Evolutionary conservation across 2,797 vertebrate genomes (phyloP).

Genomic region (Scolopax rusticola): DNA sequence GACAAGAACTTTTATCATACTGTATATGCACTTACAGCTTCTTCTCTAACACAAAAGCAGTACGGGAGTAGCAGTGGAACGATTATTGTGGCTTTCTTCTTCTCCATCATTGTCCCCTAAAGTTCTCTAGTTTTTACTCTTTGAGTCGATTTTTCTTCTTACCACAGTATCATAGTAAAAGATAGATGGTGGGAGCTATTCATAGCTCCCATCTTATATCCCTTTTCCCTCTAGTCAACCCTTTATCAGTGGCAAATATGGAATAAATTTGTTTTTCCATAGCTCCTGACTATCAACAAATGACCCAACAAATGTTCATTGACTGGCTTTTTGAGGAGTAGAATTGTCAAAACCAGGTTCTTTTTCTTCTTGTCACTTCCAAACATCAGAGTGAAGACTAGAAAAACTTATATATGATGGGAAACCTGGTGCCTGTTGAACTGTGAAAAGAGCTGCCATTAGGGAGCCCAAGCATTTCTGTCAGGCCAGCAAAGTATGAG

Average conservation of each 20-base stretch:
- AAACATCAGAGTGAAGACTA: background rate
- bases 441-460: constrained; percentile 27
- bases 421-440: background rate
- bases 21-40: background rate
- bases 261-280: background rate
- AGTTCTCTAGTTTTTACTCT: background rate
- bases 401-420: background rate
- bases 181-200: background rate
- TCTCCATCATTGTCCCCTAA: background rate
- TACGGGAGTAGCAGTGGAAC: fast-evolving
- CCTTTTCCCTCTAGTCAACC: background rate
- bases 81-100: background rate
- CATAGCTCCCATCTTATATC: background rate
- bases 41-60: background rate
- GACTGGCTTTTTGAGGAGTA: background rate
- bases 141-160: background rate
- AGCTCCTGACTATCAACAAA: background rate
- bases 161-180: background rate
- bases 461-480: background rate
- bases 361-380: constrained; percentile 6
- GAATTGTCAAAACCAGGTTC: background rate
- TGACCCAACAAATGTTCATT: background rate
- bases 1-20: background rate
- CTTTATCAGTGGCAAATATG: background rate
- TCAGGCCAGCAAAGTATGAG: constrained; percentile 1